These are phyloP conservation scores for Chaetura pelagica DNA, from an alignment of 2,113 vertebrate genomes.

Conservation along the genomic window DNA sequence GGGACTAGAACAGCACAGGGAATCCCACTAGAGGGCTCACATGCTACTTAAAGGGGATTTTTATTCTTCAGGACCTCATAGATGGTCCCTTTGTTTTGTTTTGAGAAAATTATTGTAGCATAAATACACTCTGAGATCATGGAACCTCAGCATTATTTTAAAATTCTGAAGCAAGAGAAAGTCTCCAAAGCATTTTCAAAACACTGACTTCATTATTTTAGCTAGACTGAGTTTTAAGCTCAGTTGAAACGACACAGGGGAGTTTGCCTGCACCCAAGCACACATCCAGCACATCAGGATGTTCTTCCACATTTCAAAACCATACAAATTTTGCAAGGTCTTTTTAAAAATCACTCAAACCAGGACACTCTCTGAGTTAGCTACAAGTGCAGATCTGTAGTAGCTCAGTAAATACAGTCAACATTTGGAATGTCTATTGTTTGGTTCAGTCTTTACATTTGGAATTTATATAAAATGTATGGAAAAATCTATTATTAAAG, in stretches of 20 bases:
- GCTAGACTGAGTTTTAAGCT: not conserved
- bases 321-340: accelerated
- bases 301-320: not conserved
- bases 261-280: not conserved
- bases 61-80: not conserved
- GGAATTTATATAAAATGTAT: not conserved
- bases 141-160: not conserved
- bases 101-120: not conserved
- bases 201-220: not conserved
- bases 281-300: not conserved
- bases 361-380: not conserved
- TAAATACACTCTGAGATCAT: not conserved
- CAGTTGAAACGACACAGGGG: not conserved
- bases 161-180: not conserved
- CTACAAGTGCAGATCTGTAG: not conserved
- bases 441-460: not conserved
- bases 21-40: slow-evolving; percentile 60
- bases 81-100: not conserved
- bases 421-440: not conserved
- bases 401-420: not conserved
- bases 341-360: not conserved
- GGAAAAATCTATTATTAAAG: not conserved
- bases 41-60: not conserved
- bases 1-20: not conserved
- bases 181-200: not conserved